Conservation (phyloP, 2,113 vertebrate genomes). For the Seriola quinqueradiata region DNA sequence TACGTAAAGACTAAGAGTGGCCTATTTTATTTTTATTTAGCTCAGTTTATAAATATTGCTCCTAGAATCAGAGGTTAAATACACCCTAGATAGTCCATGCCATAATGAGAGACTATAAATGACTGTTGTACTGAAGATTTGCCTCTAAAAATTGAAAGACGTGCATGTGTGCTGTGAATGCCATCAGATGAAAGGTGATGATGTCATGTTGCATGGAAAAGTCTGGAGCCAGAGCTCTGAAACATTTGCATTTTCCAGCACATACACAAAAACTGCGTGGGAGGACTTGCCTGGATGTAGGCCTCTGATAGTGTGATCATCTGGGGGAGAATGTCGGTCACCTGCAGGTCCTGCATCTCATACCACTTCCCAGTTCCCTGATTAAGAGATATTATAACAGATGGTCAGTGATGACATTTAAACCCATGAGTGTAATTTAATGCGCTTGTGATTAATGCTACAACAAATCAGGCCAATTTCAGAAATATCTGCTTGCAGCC, state of each 20-base stretch:
- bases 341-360: conserved; percentile 97
- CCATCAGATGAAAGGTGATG: not conserved
- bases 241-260: not conserved
- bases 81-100: not conserved
- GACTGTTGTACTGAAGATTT: not conserved
- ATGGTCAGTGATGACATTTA: not conserved
- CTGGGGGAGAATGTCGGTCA: conserved; percentile 96
- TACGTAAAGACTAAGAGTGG: no score
- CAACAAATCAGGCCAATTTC: not conserved
- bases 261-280: not conserved
- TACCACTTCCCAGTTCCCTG: conserved; percentile 99
- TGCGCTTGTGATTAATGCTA: not conserved
- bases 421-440: not conserved
- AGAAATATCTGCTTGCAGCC: conserved; percentile 62
- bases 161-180: not conserved
- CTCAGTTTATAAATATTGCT: no score
- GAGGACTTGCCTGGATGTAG: conserved; percentile 92
- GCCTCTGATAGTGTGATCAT: conserved; percentile 98
- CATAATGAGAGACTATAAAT: not conserved
- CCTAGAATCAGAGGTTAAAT: no score
- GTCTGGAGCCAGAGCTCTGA: not conserved
- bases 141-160: not conserved
- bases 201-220: not conserved
- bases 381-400: not conserved
- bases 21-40: no score